These are phyloP conservation scores for Xiphophorus couchianus DNA, from an alignment of 2,113 vertebrate genomes.

Conservation along the genomic window DNA sequence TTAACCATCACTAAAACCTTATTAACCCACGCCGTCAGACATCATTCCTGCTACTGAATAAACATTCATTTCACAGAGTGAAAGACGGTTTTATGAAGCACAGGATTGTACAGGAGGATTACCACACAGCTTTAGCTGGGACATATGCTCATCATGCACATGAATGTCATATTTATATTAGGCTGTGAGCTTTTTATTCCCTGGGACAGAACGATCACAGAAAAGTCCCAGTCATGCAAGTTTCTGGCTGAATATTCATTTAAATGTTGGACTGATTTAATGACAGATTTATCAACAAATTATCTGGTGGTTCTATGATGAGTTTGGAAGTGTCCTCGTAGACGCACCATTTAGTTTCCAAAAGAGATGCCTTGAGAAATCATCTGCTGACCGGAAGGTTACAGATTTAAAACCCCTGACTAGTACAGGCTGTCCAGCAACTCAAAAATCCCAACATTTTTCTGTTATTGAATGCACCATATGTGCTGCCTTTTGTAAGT, in stretches of 20 bases:
- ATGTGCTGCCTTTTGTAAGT: too few species aligned
- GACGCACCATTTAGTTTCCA: too few species aligned
- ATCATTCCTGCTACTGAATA: not conserved
- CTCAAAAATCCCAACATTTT: not conserved
- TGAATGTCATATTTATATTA: not conserved
- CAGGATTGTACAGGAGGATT: not conserved
- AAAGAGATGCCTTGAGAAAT: too few species aligned
- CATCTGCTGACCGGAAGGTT: too few species aligned
- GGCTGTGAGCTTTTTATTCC: not conserved
- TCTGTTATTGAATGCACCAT: not conserved
- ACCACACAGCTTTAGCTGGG: not conserved
- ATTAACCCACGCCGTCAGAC: slow-evolving; percentile 8
- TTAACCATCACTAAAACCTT: slow-evolving; percentile 26
- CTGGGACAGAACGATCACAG: not conserved
- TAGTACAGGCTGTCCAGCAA: too few species aligned
- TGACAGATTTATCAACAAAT: too few species aligned
- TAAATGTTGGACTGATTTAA: too few species aligned
- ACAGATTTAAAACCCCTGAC: too few species aligned
- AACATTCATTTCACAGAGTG: not conserved
- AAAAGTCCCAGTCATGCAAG: too few species aligned
- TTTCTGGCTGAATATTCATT: too few species aligned
- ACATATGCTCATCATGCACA: not conserved
- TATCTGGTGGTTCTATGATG: too few species aligned
- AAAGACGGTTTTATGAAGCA: not conserved
- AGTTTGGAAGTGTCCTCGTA: too few species aligned